Evolutionary conservation across 1,140 invertebrate genomes (phyloP), one percentile per base, ranked within the genome.

Genomic region (Stegodyphus dumicola): DNA sequence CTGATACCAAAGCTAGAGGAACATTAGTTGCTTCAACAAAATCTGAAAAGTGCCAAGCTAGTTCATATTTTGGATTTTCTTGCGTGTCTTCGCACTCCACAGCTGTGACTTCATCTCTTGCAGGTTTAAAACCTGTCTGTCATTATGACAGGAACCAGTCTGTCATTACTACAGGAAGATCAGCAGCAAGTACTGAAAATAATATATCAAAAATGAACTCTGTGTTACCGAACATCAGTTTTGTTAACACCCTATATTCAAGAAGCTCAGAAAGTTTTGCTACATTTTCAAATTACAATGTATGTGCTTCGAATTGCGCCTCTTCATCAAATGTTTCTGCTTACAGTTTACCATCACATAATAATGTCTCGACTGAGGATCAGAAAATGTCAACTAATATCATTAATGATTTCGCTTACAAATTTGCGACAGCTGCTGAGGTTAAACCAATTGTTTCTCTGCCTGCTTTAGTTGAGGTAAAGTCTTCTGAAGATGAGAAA

Each of bases 401-500:
- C 66, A 78, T n/a, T 6, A 60, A 70, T 48, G 86, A 70, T 13
- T 74, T 84, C 18, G 84, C 88, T 18, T 92, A 93, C n/a, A 95
- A 95, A 86, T 93, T 96, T 89, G 95, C 96, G 90, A 95, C 96
- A 6, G 94, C 94, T 88, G 95, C 95, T 1, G 95, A 97, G 90
- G 97, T 96, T 89, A 93, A 95, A 89, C 95, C 96, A 5, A 93
- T 97, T 6, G 95, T 98, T 87, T 94, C 95, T 2, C 90, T 97
- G 54, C 96, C 96, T 0, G 95, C 94, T 53, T 94, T 95, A 90
- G 93, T 96, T 1, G 93, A 94, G 86, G 92, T 95, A 0, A 94
- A 92, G 54, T 96, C 95, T 9, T 95, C 95, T 3, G 96, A 97
- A 91, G 95, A 97, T 90, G 92, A 96, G 90, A 91, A 91, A 10